phyloP scores from a whole-genome alignment of 2,797 vertebrate species.

The Parambassis ranga region DNA sequence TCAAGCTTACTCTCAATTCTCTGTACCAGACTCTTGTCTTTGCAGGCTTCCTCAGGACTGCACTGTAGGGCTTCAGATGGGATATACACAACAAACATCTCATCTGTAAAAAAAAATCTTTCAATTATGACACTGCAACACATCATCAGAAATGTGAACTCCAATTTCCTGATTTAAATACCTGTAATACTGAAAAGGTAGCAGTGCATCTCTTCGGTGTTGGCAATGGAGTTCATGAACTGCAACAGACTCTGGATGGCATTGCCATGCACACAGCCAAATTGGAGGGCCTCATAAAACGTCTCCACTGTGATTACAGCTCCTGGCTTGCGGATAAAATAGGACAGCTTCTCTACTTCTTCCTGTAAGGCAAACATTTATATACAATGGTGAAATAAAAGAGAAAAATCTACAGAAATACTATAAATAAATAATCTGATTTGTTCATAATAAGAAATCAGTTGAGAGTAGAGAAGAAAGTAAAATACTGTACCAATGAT shows the following conservation, averaged over 20 bases:
- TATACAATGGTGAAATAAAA: not conserved
- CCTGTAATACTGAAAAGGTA: conserved; percentile 84
- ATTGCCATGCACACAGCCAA: conserved; percentile 70
- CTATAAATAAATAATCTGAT: no score
- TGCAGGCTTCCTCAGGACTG: conserved; percentile 72
- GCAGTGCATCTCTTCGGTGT: conserved; percentile 77
- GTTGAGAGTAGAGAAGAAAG: not conserved
- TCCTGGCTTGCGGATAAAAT: conserved; percentile 79
- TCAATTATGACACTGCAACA: not conserved
- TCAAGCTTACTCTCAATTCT: conserved; percentile 87
- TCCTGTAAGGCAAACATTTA: not conserved
- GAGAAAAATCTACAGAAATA: not conserved
- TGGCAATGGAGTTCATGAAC: conserved; percentile 77
- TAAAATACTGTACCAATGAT: conserved; percentile 71
- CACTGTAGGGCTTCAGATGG: conserved; percentile 81
- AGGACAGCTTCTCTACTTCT: conserved; percentile 78
- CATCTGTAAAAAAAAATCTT: conserved; percentile 70
- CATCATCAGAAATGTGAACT: no score
- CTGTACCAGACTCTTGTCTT: conserved; percentile 84
- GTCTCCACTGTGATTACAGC: conserved; percentile 76
- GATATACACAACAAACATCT: conserved; percentile 84
- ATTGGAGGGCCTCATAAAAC: conserved; percentile 78
- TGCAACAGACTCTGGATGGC: conserved; percentile 64
- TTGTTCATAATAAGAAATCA: not conserved
- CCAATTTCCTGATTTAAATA: conserved; percentile 54